phyloP scores from a whole-genome alignment of 2,113 vertebrate species.

The Tympanuchus pallidicinctus region DNA sequence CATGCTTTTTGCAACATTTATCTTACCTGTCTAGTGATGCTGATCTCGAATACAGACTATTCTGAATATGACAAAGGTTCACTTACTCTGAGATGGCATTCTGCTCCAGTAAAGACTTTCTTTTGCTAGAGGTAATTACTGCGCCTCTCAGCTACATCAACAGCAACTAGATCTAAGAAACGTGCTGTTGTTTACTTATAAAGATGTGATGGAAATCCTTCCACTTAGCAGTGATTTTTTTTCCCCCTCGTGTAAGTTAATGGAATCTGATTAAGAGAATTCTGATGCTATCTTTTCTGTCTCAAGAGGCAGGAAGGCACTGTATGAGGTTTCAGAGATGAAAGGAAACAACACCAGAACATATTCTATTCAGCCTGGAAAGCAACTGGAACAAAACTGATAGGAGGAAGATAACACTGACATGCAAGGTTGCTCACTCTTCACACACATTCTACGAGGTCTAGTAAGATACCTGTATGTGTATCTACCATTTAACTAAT shows the following conservation, averaged over 20 bases:
- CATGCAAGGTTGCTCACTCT: not conserved
- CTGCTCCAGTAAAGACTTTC: not conserved
- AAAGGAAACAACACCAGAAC: not conserved
- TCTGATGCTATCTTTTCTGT: not conserved
- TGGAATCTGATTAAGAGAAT: not conserved
- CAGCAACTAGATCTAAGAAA: not conserved
- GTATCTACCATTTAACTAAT: not conserved
- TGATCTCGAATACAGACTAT: not conserved
- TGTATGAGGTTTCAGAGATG: not conserved
- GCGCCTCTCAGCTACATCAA: not conserved
- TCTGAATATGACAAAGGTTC: not conserved
- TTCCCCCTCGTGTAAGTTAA: not conserved
- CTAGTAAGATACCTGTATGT: not conserved
- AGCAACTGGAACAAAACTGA: not conserved
- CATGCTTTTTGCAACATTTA: not conserved
- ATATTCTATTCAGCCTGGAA: not conserved
- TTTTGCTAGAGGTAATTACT: not conserved
- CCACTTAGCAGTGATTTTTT: not conserved
- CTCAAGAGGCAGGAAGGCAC: not conserved
- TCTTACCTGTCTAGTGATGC: not conserved
- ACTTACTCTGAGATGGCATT: not conserved
- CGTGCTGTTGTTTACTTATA: not conserved
- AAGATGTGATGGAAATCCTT: not conserved
- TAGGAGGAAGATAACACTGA: not conserved
- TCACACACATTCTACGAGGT: not conserved